Evolutionary conservation across 1,140 invertebrate genomes (phyloP).

Genomic region (Thereuonema tuberculata): DNA sequence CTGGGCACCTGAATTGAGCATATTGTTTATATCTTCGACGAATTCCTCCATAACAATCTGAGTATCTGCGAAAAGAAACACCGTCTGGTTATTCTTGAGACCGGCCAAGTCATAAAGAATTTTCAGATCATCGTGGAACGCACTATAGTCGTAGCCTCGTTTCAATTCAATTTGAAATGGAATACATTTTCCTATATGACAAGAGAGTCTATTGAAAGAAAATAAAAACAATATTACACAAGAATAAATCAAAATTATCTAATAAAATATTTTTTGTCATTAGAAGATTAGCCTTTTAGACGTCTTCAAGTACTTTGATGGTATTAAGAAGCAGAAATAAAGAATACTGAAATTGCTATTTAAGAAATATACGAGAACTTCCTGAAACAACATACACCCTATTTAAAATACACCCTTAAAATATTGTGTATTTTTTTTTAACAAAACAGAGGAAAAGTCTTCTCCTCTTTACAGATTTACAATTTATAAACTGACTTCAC

Average conservation of each 20-base stretch:
- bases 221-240: neutral
- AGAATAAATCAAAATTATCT: neutral
- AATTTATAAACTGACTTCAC: too few relatives aligned
- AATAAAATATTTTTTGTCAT: too few relatives aligned
- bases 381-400: too few relatives aligned
- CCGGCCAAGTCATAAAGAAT: conserved; percentile 44
- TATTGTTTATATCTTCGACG: conserved; percentile 71
- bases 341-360: too few relatives aligned
- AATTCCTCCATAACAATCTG: conserved; percentile 36
- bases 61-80: conserved; percentile 36
- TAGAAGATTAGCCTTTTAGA: too few relatives aligned
- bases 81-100: conserved; percentile 31
- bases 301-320: too few relatives aligned
- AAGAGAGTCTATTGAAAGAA: conserved; percentile 26
- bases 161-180: conserved; percentile 75
- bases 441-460: too few relatives aligned
- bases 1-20: conserved; percentile 74
- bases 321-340: too few relatives aligned
- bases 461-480: too few relatives aligned
- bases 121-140: conserved; percentile 63
- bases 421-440: too few relatives aligned
- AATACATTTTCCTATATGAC: conserved; percentile 37
- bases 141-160: conserved; percentile 60
- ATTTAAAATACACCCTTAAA: too few relatives aligned
- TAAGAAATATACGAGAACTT: too few relatives aligned